Base-by-base conservation (phyloP, 2,888 invertebrate genomes). In the Lordiphosa fenestrarum region DNA sequence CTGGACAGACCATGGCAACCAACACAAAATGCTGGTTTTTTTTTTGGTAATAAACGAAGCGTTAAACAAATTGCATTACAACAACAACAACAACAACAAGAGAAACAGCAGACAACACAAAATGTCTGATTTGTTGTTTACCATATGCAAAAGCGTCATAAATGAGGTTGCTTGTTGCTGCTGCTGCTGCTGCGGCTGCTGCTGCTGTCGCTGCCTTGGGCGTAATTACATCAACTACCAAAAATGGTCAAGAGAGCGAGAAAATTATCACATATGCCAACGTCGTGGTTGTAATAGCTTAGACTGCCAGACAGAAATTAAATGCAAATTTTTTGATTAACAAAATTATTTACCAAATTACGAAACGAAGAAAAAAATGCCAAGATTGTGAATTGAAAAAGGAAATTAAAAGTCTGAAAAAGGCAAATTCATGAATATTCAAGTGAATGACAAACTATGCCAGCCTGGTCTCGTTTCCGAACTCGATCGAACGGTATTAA, bases 31-130 rank as follows among this genome's bases (percentile, higher is more conserved):
- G 72, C 63, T 84, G 69, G 69, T 76, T 83, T 83, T 81, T 76
- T 83, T 83, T 81, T 69, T 71, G 84, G 74, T 77, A 81, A 85
- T 85, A 81, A 81, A 81, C 81, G 81, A 81, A 81, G 81, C 81
- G 81, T 81, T 85, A 85, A 81, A 83, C 85, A 81, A 85, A 85
- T 85, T 81, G 85, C 85, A 85, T 71, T 81, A 81, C 74, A 80
- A 53, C 80, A 73, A 66, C 61, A 39, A 53, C 54, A 51, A 63
- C 44, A 1, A 15, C 15, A 15, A 15, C 15, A 15, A 15, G 15
- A 15, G 15, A 15, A 15, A 15, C 15, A 15, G 15, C 15, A 15
- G 15, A 15, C 15, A 15, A 15, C 15, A n/a, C 15, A 68, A 37
- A 53, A 58, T 63, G 63, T 66, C 53, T 64, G 63, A 63, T 62